Conservation (phyloP, 2,888 invertebrate species). For the Tachina lurida region DNA sequence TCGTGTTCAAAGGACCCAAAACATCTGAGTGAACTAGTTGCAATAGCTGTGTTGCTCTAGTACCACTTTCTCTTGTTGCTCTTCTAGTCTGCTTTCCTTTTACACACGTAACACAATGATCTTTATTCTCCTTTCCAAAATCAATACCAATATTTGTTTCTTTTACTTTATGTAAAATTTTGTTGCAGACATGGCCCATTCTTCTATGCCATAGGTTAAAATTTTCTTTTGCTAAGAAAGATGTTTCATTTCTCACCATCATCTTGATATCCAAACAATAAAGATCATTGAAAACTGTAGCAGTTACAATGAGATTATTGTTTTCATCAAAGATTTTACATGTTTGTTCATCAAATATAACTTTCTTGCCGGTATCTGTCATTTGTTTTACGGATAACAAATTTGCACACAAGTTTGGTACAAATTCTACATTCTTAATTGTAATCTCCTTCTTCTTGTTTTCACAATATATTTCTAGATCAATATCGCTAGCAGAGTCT, state of each 20-base stretch:
- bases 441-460: not conserved
- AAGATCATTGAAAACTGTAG: conserved; percentile 3
- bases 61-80: conserved; percentile 15
- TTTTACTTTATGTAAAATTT: not conserved
- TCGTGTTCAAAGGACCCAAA: not conserved
- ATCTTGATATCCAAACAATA: not conserved
- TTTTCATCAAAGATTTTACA: conserved; percentile 19
- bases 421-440: conserved; percentile 42
- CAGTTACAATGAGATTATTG: not conserved
- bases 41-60: not conserved
- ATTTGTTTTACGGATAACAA: conserved; percentile 58
- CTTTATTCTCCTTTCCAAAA: not conserved
- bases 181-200: not conserved
- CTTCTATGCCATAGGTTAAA: not conserved
- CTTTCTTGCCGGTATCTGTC: conserved; percentile 37
- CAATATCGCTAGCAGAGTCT: conserved; percentile 15
- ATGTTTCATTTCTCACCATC: too few relatives aligned
- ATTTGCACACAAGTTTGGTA: conserved; percentile 55
- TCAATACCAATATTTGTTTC: not conserved
- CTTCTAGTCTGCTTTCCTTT: conserved; percentile 24
- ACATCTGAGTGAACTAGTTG: conserved; percentile 27
- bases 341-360: conserved; percentile 35
- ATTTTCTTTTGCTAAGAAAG: not conserved
- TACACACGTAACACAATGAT: not conserved
- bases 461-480: not conserved